Evolutionary conservation across 2,797 vertebrate genomes (phyloP).

Genomic region (Crocidura indochinensis): DNA sequence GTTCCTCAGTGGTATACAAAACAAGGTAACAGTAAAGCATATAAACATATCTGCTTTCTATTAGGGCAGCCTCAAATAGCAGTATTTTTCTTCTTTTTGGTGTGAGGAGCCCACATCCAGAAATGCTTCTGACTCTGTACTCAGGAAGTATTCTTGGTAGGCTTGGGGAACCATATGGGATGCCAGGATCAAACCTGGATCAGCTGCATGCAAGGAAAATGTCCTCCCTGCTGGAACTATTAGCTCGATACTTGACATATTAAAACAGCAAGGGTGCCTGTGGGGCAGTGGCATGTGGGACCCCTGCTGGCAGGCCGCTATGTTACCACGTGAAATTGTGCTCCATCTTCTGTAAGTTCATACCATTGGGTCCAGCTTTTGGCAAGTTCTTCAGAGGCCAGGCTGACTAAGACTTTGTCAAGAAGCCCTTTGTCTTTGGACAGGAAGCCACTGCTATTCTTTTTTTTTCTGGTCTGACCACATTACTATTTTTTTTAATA

Average conservation of each 20-base stretch:
- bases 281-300: slow-evolving; percentile 26
- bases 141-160: too few relatives aligned
- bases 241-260: slow-evolving; percentile 89
- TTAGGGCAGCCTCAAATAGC: slow-evolving; percentile 68
- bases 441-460: too few relatives aligned
- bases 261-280: slow-evolving; percentile 90
- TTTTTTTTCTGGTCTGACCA: too few relatives aligned
- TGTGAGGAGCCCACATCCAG: too few relatives aligned
- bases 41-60: slow-evolving; percentile 79
- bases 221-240: too few relatives aligned
- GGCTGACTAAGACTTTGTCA: slow-evolving; percentile 91
- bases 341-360: slow-evolving; percentile 96
- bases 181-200: too few relatives aligned
- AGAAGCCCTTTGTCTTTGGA: too few relatives aligned
- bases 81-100: too few relatives aligned
- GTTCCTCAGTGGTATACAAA: slow-evolving; percentile 86
- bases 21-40: slow-evolving; percentile 85
- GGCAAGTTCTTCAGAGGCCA: slow-evolving; percentile 94
- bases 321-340: slow-evolving; percentile 87
- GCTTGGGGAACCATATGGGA: too few relatives aligned
- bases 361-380: slow-evolving; percentile 97
- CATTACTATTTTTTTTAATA: too few relatives aligned
- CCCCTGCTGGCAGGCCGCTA: slow-evolving; percentile 79
- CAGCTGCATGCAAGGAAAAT: too few relatives aligned
- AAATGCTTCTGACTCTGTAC: too few relatives aligned